Conservation (phyloP, 2,113 vertebrate genomes). For the Pterocles orientalis region DNA sequence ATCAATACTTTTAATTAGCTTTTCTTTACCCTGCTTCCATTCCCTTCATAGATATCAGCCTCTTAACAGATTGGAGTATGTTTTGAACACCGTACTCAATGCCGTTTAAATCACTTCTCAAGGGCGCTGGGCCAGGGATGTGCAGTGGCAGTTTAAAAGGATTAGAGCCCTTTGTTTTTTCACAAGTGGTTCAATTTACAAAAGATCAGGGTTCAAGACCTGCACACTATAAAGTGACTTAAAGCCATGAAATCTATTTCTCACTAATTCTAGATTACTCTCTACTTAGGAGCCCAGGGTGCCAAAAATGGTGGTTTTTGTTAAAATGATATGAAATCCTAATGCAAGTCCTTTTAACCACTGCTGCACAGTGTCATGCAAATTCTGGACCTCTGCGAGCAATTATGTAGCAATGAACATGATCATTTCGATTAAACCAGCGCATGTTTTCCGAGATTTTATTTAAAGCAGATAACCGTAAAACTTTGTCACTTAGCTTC, state of each 20-base stretch:
- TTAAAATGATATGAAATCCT: conserved; percentile 68
- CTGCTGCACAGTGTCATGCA: conserved; percentile 46
- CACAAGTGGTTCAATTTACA: conserved; percentile 74
- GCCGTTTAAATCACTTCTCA: conserved; percentile 65
- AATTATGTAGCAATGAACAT: conserved; percentile 60
- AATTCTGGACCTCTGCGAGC: conserved; percentile 22
- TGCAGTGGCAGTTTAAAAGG: conserved; percentile 70
- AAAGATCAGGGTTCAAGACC: conserved; percentile 73
- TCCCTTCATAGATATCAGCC: conserved; percentile 20
- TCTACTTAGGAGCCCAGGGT: conserved; percentile 71
- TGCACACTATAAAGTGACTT: conserved; percentile 72
- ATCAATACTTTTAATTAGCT: conserved; percentile 70
- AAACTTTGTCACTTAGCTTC: conserved; percentile 61
- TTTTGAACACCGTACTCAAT: conserved; percentile 51
- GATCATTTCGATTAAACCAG: conserved; percentile 57
- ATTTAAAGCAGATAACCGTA: conserved; percentile 61
- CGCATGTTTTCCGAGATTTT: conserved; percentile 58
- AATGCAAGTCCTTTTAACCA: conserved; percentile 44
- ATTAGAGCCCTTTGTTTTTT: conserved; percentile 73
- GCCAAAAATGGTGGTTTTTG: conserved; percentile 64
- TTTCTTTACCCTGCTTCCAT: background rate
- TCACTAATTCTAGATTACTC: conserved; percentile 74
- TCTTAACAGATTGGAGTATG: conserved; percentile 52
- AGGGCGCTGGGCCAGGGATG: conserved; percentile 68
- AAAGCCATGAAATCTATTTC: conserved; percentile 75